Evolutionary conservation across 2,888 invertebrate genomes (phyloP).

Genomic region (Smittia aterrima): DNA sequence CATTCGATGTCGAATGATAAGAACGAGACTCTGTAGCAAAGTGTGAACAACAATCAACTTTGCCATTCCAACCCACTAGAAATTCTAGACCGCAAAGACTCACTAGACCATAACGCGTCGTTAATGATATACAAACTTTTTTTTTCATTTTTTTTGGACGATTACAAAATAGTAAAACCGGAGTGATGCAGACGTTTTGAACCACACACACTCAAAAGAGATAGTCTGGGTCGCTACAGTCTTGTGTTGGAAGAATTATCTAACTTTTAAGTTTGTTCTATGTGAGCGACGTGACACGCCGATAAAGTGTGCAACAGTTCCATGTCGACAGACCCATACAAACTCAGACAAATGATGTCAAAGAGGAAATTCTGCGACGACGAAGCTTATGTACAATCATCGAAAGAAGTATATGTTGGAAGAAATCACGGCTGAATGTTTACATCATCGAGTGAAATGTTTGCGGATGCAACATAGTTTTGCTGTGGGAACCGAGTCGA

Average conservation of each 20-base stretch:
- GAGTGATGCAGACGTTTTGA: not conserved
- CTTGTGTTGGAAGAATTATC: conserved; percentile 17
- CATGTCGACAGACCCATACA: not conserved
- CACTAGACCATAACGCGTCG: not conserved
- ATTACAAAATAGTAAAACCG: not conserved
- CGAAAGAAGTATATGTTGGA: not conserved
- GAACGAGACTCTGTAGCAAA: not conserved
- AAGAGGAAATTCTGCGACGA: too few relatives aligned
- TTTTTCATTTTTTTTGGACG: not conserved
- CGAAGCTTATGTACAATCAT: not conserved
- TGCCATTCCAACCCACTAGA: not conserved
- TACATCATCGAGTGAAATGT: not conserved
- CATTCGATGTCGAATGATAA: conserved; percentile 1
- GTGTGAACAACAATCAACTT: not conserved
- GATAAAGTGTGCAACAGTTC: conserved; percentile 38
- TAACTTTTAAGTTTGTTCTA: conserved; percentile 27
- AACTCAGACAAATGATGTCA: not conserved
- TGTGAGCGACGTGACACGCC: conserved; percentile 30
- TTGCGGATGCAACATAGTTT: not conserved
- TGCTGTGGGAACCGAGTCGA: not conserved
- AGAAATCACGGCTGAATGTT: not conserved
- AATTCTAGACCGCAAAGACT: not conserved
- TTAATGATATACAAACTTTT: not conserved
- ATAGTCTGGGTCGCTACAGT: not conserved
- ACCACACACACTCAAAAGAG: not conserved